Conservation (phyloP, 2,113 vertebrate genomes). For the Percopsis transmontana region DNA sequence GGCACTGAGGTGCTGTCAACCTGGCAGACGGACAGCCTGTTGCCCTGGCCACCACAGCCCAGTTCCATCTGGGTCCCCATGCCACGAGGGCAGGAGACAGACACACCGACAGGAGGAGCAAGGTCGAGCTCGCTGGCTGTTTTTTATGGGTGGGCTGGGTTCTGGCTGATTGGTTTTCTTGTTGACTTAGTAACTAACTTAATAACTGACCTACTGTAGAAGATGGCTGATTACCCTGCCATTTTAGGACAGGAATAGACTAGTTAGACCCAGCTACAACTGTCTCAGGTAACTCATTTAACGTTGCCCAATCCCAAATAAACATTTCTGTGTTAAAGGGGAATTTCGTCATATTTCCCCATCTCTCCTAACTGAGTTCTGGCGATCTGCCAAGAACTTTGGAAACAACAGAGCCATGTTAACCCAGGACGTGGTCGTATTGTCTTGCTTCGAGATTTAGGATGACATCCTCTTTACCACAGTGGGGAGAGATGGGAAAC, state of each 20-base stretch:
- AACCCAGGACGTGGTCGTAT: too few species aligned
- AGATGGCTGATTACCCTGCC: not conserved
- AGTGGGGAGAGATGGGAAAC: too few species aligned
- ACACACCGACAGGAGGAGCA: slow-evolving; percentile 9
- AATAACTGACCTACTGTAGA: slow-evolving; percentile 17
- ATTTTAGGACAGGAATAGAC: not conserved
- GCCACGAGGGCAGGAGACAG: slow-evolving; percentile 1
- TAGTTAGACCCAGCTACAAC: too few species aligned
- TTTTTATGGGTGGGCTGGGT: not conserved
- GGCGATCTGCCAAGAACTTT: too few species aligned
- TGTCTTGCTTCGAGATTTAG: too few species aligned
- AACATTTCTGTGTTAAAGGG: too few species aligned
- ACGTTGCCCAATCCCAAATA: too few species aligned
- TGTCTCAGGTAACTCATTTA: too few species aligned
- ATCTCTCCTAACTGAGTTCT: too few species aligned
- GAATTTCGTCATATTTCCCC: too few species aligned
- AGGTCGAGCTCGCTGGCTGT: not conserved
- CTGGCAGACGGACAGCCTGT: slow-evolving; percentile 45
- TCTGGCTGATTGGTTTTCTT: not conserved
- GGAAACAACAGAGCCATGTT: too few species aligned
- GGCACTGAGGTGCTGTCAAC: slow-evolving; percentile 65
- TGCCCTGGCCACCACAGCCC: slow-evolving; percentile 49
- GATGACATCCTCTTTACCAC: too few species aligned
- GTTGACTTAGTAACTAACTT: slow-evolving; percentile 21
- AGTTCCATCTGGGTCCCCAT: slow-evolving; percentile 53